A percentile compares a stretch with the other conserved stretches of the same genome.
Conservation (phyloP, 2,888 invertebrate genomes). For the Gryllus longicercus region DNA sequence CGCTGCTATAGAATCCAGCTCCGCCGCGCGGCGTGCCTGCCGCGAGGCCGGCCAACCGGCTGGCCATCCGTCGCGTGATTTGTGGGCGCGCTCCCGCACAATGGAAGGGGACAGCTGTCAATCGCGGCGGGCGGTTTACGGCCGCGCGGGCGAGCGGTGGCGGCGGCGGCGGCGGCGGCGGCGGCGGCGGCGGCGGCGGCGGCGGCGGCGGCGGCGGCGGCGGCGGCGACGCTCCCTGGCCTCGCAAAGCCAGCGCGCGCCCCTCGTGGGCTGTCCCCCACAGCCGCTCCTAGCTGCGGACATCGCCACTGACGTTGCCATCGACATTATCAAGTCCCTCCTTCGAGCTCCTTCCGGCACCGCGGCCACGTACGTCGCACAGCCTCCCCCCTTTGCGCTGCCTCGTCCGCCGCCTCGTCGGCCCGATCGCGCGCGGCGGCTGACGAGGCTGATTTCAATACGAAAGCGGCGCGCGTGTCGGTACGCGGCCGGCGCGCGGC, state of each 20-base stretch:
- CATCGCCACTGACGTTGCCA: too few species aligned
- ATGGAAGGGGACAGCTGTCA: background rate
- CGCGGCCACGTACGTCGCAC: too few species aligned
- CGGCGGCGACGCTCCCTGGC: background rate
- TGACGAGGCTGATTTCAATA: constrained; percentile 1
- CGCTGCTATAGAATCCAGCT: background rate
- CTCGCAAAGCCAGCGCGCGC: background rate
- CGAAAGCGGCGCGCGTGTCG: constrained; percentile 9
- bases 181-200: background rate
- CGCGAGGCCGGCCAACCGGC: too few species aligned
- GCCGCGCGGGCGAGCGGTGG: background rate
- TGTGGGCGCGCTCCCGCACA: background rate
- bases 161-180: background rate
- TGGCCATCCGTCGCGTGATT: background rate
- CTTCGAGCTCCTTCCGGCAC: too few species aligned
- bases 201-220: background rate
- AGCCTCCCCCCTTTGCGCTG: too few species aligned
- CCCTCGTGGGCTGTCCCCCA: background rate
- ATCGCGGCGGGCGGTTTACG: background rate
- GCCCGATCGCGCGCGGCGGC: background rate
- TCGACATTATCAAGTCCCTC: too few species aligned
- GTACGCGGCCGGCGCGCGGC: constrained; percentile 17
- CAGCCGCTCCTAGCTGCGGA: too few species aligned
- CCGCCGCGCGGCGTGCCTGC: too few species aligned
- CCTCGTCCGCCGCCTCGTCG: too few species aligned